These are phyloP conservation scores for Epirrita christyi DNA, from an alignment of 2,888 invertebrate genomes.

Conservation along the genomic window DNA sequence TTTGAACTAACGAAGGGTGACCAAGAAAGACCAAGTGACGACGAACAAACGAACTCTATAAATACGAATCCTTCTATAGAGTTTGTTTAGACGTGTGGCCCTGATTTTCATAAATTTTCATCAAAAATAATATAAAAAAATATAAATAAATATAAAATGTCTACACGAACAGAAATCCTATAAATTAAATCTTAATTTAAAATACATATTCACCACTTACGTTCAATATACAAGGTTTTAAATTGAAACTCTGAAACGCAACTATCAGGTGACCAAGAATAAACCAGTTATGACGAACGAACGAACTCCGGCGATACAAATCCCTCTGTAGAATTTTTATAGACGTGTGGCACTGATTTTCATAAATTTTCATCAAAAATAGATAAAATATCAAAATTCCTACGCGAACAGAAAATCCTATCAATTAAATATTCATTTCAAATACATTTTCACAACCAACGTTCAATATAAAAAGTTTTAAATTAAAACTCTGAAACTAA, in stretches of 20 bases:
- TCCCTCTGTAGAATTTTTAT: no score
- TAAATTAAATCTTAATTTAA: conserved; percentile 19
- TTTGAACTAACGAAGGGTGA: no score
- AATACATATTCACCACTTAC: conserved; percentile 8
- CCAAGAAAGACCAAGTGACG: no score
- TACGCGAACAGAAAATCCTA: background rate
- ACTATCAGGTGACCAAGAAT: no score
- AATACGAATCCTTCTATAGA: no score
- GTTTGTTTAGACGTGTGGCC: no score
- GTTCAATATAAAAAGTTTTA: conserved; percentile 32
- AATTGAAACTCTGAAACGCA: conserved; percentile 27
- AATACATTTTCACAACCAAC: conserved; percentile 11
- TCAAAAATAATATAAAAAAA: background rate
- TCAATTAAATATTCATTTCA: conserved; percentile 18
- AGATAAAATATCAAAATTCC: background rate
- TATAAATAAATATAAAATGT: background rate
- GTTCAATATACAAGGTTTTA: conserved; percentile 32
- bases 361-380: background rate
- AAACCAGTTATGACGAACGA: no score
- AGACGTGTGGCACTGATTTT: no score
- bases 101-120: background rate
- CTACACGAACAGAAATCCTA: background rate
- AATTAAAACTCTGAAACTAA: conserved; percentile 28
- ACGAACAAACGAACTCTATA: no score
- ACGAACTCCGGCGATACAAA: no score